Evolutionary conservation across 2,888 invertebrate genomes (phyloP).

Genomic region (Himalopsyche kuldschensis): DNA sequence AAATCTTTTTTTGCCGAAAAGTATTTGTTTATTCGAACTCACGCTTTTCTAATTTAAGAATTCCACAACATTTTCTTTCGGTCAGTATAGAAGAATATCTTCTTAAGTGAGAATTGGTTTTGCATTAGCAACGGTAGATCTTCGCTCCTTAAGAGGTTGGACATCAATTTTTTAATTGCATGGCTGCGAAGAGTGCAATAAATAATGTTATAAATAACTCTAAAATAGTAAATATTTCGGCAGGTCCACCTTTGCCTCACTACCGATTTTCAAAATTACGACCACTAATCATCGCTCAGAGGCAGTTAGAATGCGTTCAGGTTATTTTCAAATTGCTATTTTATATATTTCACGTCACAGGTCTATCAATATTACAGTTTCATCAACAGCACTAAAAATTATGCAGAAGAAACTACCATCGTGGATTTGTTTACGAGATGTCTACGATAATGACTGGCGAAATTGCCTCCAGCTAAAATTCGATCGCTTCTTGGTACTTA

Average conservation of each 20-base stretch:
- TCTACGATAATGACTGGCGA: not conserved
- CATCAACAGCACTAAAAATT: not conserved
- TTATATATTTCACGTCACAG: not conserved
- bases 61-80: no score
- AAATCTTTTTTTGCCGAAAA: no score
- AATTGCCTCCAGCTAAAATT: not conserved
- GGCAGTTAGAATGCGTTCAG: not conserved
- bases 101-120: no score
- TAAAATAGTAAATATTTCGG: not conserved
- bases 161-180: no score
- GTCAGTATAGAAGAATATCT: no score
- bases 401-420: not conserved
- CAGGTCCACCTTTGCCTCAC: not conserved
- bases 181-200: no score
- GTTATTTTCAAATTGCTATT: not conserved
- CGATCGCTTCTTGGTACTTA: not conserved
- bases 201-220: no score
- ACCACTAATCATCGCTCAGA: not conserved
- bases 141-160: no score
- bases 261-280: not conserved
- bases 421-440: not conserved
- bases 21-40: no score
- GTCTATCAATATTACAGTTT: not conserved
- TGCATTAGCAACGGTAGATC: no score
- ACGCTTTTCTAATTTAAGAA: no score